Conservation (phyloP, 2,888 invertebrate genomes). For the Drosophila robusta region DNA sequence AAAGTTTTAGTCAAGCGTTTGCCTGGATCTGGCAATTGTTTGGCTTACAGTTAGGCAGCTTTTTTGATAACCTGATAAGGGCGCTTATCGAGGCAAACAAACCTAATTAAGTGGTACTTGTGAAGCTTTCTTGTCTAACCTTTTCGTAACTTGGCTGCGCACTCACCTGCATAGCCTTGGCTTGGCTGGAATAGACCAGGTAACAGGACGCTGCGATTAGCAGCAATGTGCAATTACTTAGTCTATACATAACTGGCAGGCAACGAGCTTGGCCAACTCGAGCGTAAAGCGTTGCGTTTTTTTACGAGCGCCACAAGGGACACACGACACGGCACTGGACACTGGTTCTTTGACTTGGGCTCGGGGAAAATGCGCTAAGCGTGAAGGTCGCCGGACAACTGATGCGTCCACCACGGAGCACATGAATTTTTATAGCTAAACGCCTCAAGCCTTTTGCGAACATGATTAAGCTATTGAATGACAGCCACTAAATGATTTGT, state of each 20-base stretch:
- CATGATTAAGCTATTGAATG: slow-evolving; percentile 70
- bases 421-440: slow-evolving; percentile 72
- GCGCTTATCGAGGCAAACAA: slow-evolving; percentile 42
- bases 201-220: slow-evolving; percentile 77
- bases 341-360: slow-evolving; percentile 22
- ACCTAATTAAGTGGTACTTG: slow-evolving; percentile 65
- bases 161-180: slow-evolving; percentile 77
- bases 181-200: slow-evolving; percentile 66
- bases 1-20: slow-evolving; percentile 9
- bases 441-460: slow-evolving; percentile 26
- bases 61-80: background rate
- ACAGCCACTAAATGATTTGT: slow-evolving; percentile 80
- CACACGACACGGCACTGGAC: slow-evolving; percentile 21
- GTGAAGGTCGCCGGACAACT: slow-evolving; percentile 52
- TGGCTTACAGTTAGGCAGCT: slow-evolving; percentile 7
- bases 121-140: slow-evolving; percentile 10
- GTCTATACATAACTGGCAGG: slow-evolving; percentile 65
- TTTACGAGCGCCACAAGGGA: slow-evolving; percentile 33
- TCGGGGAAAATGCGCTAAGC: slow-evolving; percentile 35
- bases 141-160: background rate
- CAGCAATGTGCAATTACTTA: slow-evolving; percentile 75
- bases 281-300: slow-evolving; percentile 7
- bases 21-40: background rate
- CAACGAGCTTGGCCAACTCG: slow-evolving; percentile 16
- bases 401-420: slow-evolving; percentile 47